Base-by-base conservation (phyloP, 2,888 invertebrate genomes). In the Spicauda simplicius region DNA sequence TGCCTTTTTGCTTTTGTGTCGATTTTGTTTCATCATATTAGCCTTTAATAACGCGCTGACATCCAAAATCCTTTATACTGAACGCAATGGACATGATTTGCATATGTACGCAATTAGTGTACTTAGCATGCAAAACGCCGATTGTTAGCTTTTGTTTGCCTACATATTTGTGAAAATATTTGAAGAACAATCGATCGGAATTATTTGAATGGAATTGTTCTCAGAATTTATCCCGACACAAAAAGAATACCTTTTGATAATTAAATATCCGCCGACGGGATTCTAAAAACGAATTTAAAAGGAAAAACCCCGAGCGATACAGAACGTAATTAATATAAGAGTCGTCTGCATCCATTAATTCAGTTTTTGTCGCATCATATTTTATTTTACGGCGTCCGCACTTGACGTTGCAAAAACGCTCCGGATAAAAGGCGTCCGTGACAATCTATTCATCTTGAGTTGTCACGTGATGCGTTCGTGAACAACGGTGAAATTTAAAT, bases 311-410 rank as follows among this genome's bases (percentile, higher is more conserved):
- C n/a, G 48, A 68, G 64, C 70, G 71, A 75, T 65, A 59, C 72
- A 74, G 74, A 75, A 74, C 70, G 77, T 80, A 83, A 85, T 86
- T 86, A 85, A 85, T 84, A 79, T 77, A 78, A 73, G 73, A 80
- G 81, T 78, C 79, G 77, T 77, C 73, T 74, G 75, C 77, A 76
- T 78, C 79, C 84, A 86, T 86, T 86, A 86, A 86, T 85, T 83
- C 76, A 48, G 78, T 84, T 84, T 83, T 84, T 83, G 82, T 79
- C 76, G 76, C 76, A 74, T 82, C 82, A 84, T 83, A 83, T 83
- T 86, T 84, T 81, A 82, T 73, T 59, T 54, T 73, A 71, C 70
- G 68, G 74, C 76, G 75, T 72, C 74, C 76, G 76, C 68, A 75
- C 72, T 78, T 76, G 79, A 79, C 80, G 76, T 72, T 72, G 74